Evolutionary conservation across 2,888 invertebrate genomes (phyloP).

Genomic region (Imbricaverruca yamaguchii): DNA sequence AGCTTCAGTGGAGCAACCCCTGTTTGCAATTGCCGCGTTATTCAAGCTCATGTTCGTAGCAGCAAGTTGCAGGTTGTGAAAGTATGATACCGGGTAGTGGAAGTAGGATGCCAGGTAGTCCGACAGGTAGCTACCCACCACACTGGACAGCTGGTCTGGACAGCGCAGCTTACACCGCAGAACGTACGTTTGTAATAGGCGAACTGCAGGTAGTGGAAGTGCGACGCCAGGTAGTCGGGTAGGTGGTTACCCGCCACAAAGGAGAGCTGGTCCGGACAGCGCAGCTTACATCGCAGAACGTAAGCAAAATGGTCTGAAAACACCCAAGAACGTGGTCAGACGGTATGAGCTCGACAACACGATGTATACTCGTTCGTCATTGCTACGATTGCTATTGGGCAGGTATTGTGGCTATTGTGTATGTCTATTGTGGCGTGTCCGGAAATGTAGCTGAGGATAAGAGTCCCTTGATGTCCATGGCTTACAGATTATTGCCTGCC

Average conservation of each 20-base stretch:
- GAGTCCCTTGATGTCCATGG: too few relatives aligned
- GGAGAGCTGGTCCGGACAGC: not conserved
- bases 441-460: too few relatives aligned
- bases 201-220: not conserved
- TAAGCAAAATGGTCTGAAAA: conserved; percentile 5
- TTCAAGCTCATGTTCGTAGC: not conserved
- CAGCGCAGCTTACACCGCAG: not conserved
- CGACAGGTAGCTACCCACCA: too few relatives aligned
- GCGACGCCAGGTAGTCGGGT: not conserved
- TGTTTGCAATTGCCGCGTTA: not conserved
- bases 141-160: not conserved
- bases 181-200: not conserved
- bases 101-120: not conserved
- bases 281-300: not conserved
- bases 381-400: too few relatives aligned
- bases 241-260: not conserved
- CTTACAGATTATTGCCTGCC: too few relatives aligned
- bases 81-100: too few relatives aligned
- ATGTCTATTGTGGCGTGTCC: too few relatives aligned
- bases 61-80: not conserved
- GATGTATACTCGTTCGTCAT: too few relatives aligned
- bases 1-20: not conserved
- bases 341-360: too few relatives aligned
- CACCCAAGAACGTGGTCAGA: not conserved
- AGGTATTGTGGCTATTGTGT: too few relatives aligned